A percentile compares a stretch with the other conserved stretches of the same genome.
These are phyloP conservation scores for Aphodius sticticus DNA, from an alignment of 2,888 invertebrate genomes.

Conservation along the genomic window DNA sequence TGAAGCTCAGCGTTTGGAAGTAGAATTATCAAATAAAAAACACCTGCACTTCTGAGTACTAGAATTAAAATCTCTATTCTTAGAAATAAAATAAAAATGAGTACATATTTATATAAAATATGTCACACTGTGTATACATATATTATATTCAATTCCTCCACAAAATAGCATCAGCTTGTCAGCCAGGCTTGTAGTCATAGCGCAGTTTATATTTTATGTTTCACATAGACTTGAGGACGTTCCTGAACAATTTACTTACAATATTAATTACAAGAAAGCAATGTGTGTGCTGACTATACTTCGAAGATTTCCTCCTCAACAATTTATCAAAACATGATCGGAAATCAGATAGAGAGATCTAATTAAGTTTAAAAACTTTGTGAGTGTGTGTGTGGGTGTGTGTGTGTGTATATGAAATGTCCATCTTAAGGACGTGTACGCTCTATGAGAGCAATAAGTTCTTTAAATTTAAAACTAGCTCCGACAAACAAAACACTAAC, in stretches of 20 bases:
- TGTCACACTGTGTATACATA: neutral
- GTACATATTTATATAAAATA: neutral
- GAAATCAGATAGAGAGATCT: neutral
- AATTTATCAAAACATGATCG: neutral
- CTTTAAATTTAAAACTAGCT: neutral
- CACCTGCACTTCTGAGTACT: too few relatives aligned
- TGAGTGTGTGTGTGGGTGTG: neutral
- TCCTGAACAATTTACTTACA: neutral
- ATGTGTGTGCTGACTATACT: neutral
- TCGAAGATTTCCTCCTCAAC: neutral
- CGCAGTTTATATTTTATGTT: neutral
- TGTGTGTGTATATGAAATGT: neutral
- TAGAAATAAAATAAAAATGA: too few relatives aligned
- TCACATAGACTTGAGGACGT: neutral
- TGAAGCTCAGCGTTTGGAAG: too few relatives aligned
- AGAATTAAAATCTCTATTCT: too few relatives aligned
- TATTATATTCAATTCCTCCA: neutral
- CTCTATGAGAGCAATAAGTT: slow-evolving; percentile 4
- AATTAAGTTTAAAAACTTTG: neutral
- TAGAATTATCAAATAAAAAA: too few relatives aligned
- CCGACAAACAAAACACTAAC: neutral
- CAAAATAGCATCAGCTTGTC: neutral
- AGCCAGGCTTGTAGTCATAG: neutral
- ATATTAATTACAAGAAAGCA: slow-evolving; percentile 4
- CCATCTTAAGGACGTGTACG: neutral